Evolutionary conservation across 2,888 invertebrate genomes (phyloP), one percentile per base, ranked within the genome.

Genomic region (Agrotis segetum): DNA sequence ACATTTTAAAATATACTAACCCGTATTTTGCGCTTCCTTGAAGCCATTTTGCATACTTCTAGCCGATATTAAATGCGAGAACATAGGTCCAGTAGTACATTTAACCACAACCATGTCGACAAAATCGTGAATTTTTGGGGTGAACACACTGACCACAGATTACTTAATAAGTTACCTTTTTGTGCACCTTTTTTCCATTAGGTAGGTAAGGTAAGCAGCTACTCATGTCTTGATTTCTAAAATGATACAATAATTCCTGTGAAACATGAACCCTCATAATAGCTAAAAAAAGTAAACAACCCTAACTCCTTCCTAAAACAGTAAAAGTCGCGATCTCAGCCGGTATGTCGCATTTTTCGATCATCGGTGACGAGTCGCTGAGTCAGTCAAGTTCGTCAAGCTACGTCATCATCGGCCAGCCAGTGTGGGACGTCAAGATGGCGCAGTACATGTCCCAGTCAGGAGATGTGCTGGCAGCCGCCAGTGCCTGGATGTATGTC

Each of bases 311-410:
- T 63, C 13, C 40, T 56, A 13, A 59, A 65, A 46, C 85, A 97
- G 97, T 97, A 0, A 97, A 97, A 93, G 91, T 97, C 56, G 97
- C 97, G 0, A 97, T 97, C 81, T 96, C 97, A 6, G 97, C 97
- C 11, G 97, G 97, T 1, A 90, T 94, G 61, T 94, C 96, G 13
- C 92, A 96, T 59, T 97, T 97, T 85, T 96, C 97, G 0, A 92
- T 97, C 9, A 96, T 97, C 70, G 93, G 93, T 3, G 90, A 89
- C 1, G 97, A 97, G 1, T 92, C 96, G 59, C 84, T 89, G 81
- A 91, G 88, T 3, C 94, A 93, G 71, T 96, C 97, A 0, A 95
- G 79, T 50, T 63, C 61, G 2, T 66, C 74, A 1, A 78, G 97
- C 88, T 97, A 97, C 87, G 96, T 97, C 4, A 94, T 97, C 46